These are phyloP conservation scores for Drosophila ustulata DNA, from an alignment of 2,888 invertebrate species.

Conservation along the genomic window DNA sequence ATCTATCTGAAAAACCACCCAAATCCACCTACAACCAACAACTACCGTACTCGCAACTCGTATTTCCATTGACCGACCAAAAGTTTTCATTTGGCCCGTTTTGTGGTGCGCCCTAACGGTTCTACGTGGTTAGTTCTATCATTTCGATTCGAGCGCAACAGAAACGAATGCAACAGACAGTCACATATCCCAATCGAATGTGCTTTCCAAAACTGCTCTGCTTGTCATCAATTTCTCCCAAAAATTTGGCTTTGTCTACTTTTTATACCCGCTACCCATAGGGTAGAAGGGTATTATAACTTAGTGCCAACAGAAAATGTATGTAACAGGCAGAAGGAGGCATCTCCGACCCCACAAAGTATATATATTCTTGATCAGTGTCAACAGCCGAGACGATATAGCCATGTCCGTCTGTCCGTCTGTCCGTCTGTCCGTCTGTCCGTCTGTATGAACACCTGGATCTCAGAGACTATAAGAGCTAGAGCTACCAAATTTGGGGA, in stretches of 20 bases:
- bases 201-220: conserved; percentile 46
- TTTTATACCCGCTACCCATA: too few relatives aligned
- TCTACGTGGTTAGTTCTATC: conserved; percentile 55
- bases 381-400: too few relatives aligned
- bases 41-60: conserved; percentile 4
- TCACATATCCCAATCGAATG: conserved; percentile 29
- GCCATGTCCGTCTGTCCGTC: too few relatives aligned
- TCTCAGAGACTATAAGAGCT: too few relatives aligned
- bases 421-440: too few relatives aligned
- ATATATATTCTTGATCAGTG: too few relatives aligned
- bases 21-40: not conserved
- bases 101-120: conserved; percentile 54
- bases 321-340: too few relatives aligned
- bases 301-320: too few relatives aligned
- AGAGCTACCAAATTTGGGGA: too few relatives aligned
- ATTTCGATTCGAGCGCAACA: conserved; percentile 21
- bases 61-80: conserved; percentile 52
- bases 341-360: too few relatives aligned
- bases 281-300: too few relatives aligned
- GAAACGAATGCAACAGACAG: conserved; percentile 1
- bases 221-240: conserved; percentile 44
- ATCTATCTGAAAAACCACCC: not conserved
- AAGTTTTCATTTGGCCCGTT: conserved; percentile 59
- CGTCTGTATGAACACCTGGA: too few relatives aligned
- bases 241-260: conserved; percentile 15